Percentiles rank a stretch among this genome's conserved stretches.
Conservation (phyloP, 2,113 vertebrate genomes). For the Siniperca knerii region DNA sequence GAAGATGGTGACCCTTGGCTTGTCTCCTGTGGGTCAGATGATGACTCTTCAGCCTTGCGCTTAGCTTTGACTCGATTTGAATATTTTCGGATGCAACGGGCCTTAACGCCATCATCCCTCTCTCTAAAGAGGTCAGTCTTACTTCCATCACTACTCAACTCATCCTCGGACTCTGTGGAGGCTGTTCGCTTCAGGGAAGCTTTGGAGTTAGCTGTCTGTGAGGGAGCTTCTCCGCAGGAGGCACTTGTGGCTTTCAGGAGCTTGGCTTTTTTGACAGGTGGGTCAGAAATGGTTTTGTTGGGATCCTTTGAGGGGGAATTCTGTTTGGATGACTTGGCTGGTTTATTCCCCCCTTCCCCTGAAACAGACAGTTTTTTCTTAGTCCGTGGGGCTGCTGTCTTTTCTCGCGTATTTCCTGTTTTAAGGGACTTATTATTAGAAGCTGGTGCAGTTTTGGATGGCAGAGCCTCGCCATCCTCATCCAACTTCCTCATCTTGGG, state of each 20-base stretch:
- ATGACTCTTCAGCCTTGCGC: slow-evolving; percentile 56
- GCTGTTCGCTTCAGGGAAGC: slow-evolving; percentile 73
- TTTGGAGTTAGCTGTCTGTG: slow-evolving; percentile 58
- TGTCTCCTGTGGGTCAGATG: slow-evolving; percentile 41
- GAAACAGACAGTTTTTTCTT: slow-evolving; percentile 71
- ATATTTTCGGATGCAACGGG: slow-evolving; percentile 68
- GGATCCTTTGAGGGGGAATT: slow-evolving; percentile 67
- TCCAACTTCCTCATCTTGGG: slow-evolving; percentile 80
- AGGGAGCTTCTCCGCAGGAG: slow-evolving; percentile 69
- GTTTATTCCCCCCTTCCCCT: slow-evolving; percentile 61
- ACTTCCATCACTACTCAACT: slow-evolving; percentile 59
- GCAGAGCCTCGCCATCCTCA: slow-evolving; percentile 64
- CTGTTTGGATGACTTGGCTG: slow-evolving; percentile 61
- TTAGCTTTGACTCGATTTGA: slow-evolving; percentile 71
- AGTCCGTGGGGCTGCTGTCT: slow-evolving; percentile 60
- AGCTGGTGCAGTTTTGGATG: slow-evolving; percentile 67
- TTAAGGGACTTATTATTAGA: slow-evolving; percentile 60
- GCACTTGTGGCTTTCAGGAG: slow-evolving; percentile 76
- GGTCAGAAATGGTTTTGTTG: slow-evolving; percentile 56
- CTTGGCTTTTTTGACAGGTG: slow-evolving; percentile 75
- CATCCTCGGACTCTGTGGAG: slow-evolving; percentile 71
- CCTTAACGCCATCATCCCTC: slow-evolving; percentile 66
- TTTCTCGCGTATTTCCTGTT: slow-evolving; percentile 68
- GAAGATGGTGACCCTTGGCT: slow-evolving; percentile 36
- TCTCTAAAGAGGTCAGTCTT: slow-evolving; percentile 66